Base-by-base conservation (phyloP, 2,113 vertebrate genomes). In the Trochalopteron elliotii region DNA sequence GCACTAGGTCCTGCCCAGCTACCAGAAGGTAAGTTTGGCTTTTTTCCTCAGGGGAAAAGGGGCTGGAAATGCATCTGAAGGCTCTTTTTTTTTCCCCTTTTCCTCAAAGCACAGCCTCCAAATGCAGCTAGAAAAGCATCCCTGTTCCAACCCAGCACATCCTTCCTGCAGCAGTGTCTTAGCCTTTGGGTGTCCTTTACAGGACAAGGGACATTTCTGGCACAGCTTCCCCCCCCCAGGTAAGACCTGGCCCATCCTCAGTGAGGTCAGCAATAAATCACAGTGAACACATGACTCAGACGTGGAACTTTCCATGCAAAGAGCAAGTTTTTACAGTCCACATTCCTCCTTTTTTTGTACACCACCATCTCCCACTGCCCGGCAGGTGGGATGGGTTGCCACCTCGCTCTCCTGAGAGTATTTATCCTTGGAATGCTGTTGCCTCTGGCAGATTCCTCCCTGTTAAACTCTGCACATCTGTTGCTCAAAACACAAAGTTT, bases 401-500 rank as follows among this genome's bases (percentile, higher is more conserved):
- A 77, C 80, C 79, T 75, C 17, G 25, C 56, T 53, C 80, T 47
- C 50, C 71, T 5, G 1, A 28, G 7, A 82, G 25, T 5, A 28
- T n/a, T 89, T 64, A 52, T 64, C 57, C 75, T 35, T 45, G 82
- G 90, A 52, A 83, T 90, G 87, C 82, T 76, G 85, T 87, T 69
- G 85, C 96, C 96, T 76, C 86, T 94, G 96, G 92, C 90, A 94
- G 96, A 90, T 94, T 93, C 92, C 82, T 91, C 65, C 84, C 81
- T 57, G 85, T 61, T 7, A 42, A 95, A 59, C 55, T 53, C 93
- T 79, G 95, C 94, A 94, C 84, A 96, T 82, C 95, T 92, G 89
- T 22, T 91, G 91, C 94, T 85, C 20, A 35, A 31, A 21, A 50
- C 35, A 42, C 18, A 40, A 55, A 40, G 33, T 59, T 61, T 77